Base-by-base conservation (phyloP, 2,113 vertebrate species). In the Prinia subflava region DNA sequence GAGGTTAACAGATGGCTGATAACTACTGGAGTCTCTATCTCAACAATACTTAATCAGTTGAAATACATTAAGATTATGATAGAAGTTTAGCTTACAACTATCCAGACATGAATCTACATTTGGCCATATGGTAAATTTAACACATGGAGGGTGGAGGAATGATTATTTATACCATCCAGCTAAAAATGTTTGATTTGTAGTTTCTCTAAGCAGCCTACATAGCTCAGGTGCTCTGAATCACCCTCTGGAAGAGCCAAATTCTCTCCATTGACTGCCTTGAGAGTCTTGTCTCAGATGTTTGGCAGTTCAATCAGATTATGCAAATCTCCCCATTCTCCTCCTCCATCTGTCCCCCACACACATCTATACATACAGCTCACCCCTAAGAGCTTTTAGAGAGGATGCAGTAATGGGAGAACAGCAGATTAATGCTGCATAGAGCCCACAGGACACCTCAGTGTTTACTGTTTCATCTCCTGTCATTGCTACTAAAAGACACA, bases 221-320 rank as follows among this genome's bases (percentile, higher is more conserved):
- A 57, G 63, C 50, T 83, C 75, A 94, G 62, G 55, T 88, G 41
- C 49, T 92, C 80, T 91, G 89, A 92, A 89, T 84, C 80, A 92
- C 42, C 35, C 23, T 42, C 18, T 28, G 11, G 1, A 81, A 89
- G 42, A 81, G 89, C 16, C 55, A 89, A 1, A 69, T 50, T 67
- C 53, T 65, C 30, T 73, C 46, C 30, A 87, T 27, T 94, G 89
- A 92, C 46, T 89, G 9, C 33, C 80, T 70, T 55, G 50, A 27
- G 68, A 92, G 37, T 31, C 68, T 67, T 89, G 39, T 30, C 69
- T 96, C 64, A 89, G 60, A 77, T 46, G 19, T 53, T 89, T 59
- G 7, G 50, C 70, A 22, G n/a, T 35, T 89, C 50, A 69, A 13
- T 42, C 52, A 95, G n/a, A 67, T 70, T 86, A 89, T 77, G 50